Evolutionary conservation across 2,797 vertebrate genomes (phyloP).

Genomic region (Apodemus agrarius): DNA sequence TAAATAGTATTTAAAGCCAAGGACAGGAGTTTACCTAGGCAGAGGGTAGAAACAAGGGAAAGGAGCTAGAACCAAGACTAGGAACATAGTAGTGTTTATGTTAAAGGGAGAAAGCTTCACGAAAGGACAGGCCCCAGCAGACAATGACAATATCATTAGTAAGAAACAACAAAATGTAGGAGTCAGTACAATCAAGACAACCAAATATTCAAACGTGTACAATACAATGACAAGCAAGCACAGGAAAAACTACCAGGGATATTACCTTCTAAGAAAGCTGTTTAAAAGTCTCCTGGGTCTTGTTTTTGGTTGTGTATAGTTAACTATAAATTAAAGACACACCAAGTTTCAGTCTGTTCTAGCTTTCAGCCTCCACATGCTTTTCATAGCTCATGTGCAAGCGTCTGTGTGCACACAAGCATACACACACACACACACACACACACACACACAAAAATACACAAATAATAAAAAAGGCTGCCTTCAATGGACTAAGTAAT

Average conservation of each 20-base stretch:
- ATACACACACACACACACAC: background rate
- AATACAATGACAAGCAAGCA: background rate
- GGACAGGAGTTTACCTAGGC: background rate
- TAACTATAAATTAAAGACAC: constrained; percentile 4
- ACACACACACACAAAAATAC: background rate
- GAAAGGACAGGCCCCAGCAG: background rate
- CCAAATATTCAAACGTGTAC: background rate
- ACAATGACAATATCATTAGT: background rate
- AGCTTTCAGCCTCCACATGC: background rate
- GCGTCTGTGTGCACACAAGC: background rate
- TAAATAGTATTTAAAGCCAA: constrained; percentile 44
- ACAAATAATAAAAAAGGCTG: background rate
- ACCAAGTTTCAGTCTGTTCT: background rate
- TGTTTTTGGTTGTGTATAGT: background rate
- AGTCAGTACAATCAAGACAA: background rate
- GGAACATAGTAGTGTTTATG: background rate
- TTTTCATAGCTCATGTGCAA: background rate
- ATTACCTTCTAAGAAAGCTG: constrained; percentile 30
- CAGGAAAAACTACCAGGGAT: background rate
- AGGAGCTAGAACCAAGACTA: background rate
- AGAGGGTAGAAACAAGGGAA: background rate
- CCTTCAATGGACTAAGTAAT: background rate
- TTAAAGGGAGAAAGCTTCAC: background rate
- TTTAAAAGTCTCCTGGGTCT: constrained; percentile 26
- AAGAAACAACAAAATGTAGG: background rate